Percentiles rank a stretch among this genome's conserved stretches.
Evolutionary conservation across 1,140 invertebrate genomes (phyloP).

Genomic region (Thaumatotibia leucotreta): DNA sequence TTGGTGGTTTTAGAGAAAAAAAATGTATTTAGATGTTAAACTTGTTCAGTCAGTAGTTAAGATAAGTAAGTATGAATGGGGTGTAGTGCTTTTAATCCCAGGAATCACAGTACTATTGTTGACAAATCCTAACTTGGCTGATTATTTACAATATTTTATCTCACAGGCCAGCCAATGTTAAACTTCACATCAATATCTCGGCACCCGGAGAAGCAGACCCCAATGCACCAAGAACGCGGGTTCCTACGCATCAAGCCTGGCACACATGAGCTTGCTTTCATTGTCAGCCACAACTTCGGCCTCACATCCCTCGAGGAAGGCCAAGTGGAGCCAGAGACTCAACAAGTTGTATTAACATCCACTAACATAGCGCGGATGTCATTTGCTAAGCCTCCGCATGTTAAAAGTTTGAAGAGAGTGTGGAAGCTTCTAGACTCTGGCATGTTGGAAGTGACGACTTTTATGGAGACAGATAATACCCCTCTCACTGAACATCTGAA

Average conservation of each 20-base stretch:
- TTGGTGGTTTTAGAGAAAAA: no score
- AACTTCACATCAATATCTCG: conserved; percentile 77
- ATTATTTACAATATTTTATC: neutral
- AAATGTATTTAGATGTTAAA: no score
- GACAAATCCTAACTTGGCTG: neutral
- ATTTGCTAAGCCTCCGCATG: conserved; percentile 75
- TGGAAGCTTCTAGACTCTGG: conserved; percentile 68
- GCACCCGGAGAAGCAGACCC: conserved; percentile 75
- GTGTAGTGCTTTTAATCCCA: neutral
- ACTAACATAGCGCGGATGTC: conserved; percentile 72
- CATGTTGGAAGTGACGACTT: conserved; percentile 73
- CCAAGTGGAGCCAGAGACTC: conserved; percentile 44
- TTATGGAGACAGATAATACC: conserved; percentile 78
- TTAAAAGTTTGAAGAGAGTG: conserved; percentile 68
- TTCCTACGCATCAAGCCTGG: conserved; percentile 80
- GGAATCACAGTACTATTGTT: no score
- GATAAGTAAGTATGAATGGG: neutral
- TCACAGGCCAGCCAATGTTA: conserved; percentile 80
- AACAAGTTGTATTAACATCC: conserved; percentile 66
- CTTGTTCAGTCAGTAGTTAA: conserved; percentile 3
- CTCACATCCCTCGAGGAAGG: conserved; percentile 79
- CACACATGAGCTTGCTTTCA: conserved; percentile 77
- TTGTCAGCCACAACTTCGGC: conserved; percentile 81
- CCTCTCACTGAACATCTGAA: conserved; percentile 78
- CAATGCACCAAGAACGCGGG: conserved; percentile 82